Evolutionary conservation across 1,140 invertebrate genomes (phyloP), one percentile per base, ranked within the genome.

Genomic region (Glomeris maerens): DNA sequence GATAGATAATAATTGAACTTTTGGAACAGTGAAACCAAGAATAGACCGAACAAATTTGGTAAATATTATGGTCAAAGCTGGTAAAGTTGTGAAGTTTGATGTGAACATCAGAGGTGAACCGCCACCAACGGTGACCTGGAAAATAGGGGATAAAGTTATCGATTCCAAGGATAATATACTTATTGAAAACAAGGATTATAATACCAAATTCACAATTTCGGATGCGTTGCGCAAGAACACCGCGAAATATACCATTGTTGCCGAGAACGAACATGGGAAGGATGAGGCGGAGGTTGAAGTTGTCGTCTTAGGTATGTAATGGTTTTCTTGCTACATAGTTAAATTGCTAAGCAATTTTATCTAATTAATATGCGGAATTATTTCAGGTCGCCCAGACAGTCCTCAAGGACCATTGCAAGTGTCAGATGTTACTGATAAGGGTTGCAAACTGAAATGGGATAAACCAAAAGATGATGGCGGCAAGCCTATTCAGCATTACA

Each of bases 391-490:
- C 23, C 49, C 73, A 27, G 59, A 59, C 22, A 58, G 59, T 54
- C 74, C 74, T 7, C 61, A 67, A 58, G 93, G 92, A 29, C 93
- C 93, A 0, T 74, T 98, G 0, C 84, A 93, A 68, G 88, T 96
- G 25, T 73, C 80, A 3, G 90, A 97, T 65, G 83, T 98, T 17
- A 93, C 84, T n/a, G 87, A 90, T 64, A 81, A 79, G 60, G 76
- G 83, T 14, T 91, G 86, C 63, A 95, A 94, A 60, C 71, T 99
- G 1, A 80, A 86, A 60, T 99, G 95, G 95, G 81, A 92, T 52
- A 92, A 93, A 64, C 94, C 95, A 22, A 89, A 94, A 62, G 94
- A 98, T 65, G 94, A 98, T 70, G 96, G 96, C 60, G 96, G 96
- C 27, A 83, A 89, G 62, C 91, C 91, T 4, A 78, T 98, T n/a